phyloP scores from a whole-genome alignment of 1,140 invertebrate species.

The Popillia japonica region DNA sequence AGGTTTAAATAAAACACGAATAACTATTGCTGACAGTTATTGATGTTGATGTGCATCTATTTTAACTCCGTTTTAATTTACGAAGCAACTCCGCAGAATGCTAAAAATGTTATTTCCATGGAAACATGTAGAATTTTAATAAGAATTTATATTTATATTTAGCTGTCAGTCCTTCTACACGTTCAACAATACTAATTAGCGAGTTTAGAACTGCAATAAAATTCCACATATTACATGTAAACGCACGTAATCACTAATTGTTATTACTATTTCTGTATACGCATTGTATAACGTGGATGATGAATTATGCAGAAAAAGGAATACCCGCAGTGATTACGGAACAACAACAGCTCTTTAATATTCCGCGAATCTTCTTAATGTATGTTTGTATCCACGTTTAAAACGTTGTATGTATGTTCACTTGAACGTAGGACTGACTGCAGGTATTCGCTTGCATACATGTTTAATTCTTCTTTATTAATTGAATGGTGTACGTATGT shows the following conservation, averaged over 20 bases:
- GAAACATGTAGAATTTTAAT: neutral
- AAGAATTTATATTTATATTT: neutral
- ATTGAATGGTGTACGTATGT: slow-evolving; percentile 11
- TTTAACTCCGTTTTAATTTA: neutral
- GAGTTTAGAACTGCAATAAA: neutral
- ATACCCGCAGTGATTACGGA: neutral
- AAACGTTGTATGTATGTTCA: neutral
- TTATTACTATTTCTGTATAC: slow-evolving; percentile 11
- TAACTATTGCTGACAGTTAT: no score
- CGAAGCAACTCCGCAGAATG: neutral
- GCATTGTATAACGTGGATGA: neutral
- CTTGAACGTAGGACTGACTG: neutral
- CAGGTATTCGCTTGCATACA: neutral
- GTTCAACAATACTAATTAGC: neutral
- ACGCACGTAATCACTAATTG: neutral
- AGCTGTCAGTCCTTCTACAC: neutral
- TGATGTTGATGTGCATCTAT: no score
- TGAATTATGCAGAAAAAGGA: slow-evolving; percentile 25
- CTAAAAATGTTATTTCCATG: neutral
- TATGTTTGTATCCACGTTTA: neutral
- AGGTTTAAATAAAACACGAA: no score
- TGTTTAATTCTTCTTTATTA: slow-evolving; percentile 29
- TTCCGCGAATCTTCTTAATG: neutral
- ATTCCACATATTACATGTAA: neutral
- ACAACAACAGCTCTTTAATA: slow-evolving; percentile 15